phyloP scores from a whole-genome alignment of 2,888 invertebrate species.

The Didymodactylos carnosus region DNA sequence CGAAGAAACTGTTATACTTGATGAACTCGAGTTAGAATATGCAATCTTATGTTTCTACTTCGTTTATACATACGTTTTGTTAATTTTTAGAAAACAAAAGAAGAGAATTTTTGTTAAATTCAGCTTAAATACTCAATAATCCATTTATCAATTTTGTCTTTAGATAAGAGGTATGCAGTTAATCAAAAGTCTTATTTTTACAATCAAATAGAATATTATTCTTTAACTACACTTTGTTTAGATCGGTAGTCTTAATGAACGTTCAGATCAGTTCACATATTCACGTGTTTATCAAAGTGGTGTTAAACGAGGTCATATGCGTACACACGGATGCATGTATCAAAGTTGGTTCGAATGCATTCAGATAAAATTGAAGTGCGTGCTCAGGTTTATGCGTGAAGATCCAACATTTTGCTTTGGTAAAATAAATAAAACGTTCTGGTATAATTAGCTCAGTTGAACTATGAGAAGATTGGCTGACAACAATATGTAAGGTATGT shows the following conservation, averaged over 20 bases:
- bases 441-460: conserved; percentile 15
- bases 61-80: neutral
- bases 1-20: conserved; percentile 53
- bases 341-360: conserved; percentile 75
- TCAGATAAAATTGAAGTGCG: conserved; percentile 70
- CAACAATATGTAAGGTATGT: conserved; percentile 9
- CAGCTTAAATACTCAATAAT: conserved; percentile 47
- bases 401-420: conserved; percentile 82
- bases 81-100: conserved; percentile 33
- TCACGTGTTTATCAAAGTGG: conserved; percentile 82
- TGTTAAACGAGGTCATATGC: conserved; percentile 63
- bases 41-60: neutral
- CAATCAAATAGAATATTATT: neutral
- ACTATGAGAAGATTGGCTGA: conserved; percentile 11
- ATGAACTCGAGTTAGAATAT: conserved; percentile 17
- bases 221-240: conserved; percentile 21
- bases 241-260: conserved; percentile 63
- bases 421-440: conserved; percentile 45
- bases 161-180: conserved; percentile 54
- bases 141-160: conserved; percentile 85
- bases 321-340: conserved; percentile 54
- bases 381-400: conserved; percentile 72
- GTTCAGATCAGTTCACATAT: conserved; percentile 60
- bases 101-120: conserved; percentile 50
- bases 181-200: neutral